phyloP scores from a whole-genome alignment of 2,888 invertebrate species.

The Panzeria rudis region DNA sequence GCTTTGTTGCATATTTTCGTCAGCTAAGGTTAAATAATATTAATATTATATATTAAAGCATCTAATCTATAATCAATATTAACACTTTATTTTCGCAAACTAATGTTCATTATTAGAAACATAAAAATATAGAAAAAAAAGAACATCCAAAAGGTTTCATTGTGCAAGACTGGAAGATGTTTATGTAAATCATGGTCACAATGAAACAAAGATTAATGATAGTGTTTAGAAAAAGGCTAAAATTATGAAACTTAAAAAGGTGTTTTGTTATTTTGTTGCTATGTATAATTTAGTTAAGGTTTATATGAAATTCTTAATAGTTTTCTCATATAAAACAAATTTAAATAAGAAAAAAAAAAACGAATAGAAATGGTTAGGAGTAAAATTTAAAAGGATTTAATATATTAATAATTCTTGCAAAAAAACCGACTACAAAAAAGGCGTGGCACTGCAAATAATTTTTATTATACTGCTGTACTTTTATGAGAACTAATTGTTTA shows the following conservation, averaged over 20 bases:
- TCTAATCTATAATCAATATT: constrained; percentile 68
- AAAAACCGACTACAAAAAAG: no score
- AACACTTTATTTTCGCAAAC: constrained; percentile 57
- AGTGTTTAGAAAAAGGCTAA: background rate
- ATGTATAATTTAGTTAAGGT: no score
- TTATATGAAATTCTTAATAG: no score
- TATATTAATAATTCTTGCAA: no score
- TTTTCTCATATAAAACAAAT: no score
- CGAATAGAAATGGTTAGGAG: no score
- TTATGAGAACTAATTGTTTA: no score
- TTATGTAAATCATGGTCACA: constrained; percentile 47
- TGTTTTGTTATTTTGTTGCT: background rate
- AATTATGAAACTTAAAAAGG: background rate
- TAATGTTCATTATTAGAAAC: constrained; percentile 21
- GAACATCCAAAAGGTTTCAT: constrained; percentile 28
- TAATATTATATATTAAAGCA: constrained; percentile 50
- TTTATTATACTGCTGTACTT: no score
- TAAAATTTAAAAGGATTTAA: no score
- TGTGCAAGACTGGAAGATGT: constrained; percentile 28
- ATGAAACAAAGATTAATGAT: constrained; percentile 40
- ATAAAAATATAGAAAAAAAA: background rate
- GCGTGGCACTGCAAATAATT: no score
- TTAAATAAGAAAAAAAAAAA: no score
- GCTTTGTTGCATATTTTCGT: background rate
- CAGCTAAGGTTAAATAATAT: constrained; percentile 8